Base-by-base conservation (phyloP, 2,797 vertebrate genomes). In the Eutrigla gurnardus region DNA sequence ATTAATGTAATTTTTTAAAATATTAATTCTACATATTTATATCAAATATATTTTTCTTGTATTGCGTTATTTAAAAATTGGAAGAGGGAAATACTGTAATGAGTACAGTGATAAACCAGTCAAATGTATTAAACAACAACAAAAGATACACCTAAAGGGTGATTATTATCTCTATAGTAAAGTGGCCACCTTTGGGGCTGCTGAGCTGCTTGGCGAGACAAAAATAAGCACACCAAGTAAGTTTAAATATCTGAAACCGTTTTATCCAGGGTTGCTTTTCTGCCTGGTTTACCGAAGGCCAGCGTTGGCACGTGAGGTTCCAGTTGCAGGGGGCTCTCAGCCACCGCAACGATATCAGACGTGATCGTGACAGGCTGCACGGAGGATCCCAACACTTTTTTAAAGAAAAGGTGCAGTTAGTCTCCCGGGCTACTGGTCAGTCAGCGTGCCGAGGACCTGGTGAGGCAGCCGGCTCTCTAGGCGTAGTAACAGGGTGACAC, bases 401-500 rank as follows among this genome's bases (percentile, higher is more conserved):
- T 25, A 25, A 25, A 25, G 25, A 6, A 11, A n/a, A 63, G 50
- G 37, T 68, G 50, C 60, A n/a, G 69, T 77, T 73, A 12, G 58
- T 65, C 71, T 55, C 61, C 39, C n/a, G 7, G 13, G 68, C 25
- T 25, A 25, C 25, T 2, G 65, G 40, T 65, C 73, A 50, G 84
- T 75, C 74, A 10, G 70, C 84, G 79, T 84, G 83, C 5, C 1
- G 32, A 68, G 65, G 62, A 68, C 33, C 17, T 7, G 73, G 73
- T 32, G 36, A 73, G 69, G 73, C 77, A 64, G 74, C 70, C 18
- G 67, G 7, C 59, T 2, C 46, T 88, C 84, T 93, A 95, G 85
- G 94, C 94, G 72, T 95, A 95, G 91, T 95, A 95, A 67, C 94
- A 95, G 46, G 94, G 94, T 0, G 98, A 99, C 82, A 99, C 98